phyloP scores from a whole-genome alignment of 2,888 invertebrate genomes.

The Flexamia atlantica region DNA sequence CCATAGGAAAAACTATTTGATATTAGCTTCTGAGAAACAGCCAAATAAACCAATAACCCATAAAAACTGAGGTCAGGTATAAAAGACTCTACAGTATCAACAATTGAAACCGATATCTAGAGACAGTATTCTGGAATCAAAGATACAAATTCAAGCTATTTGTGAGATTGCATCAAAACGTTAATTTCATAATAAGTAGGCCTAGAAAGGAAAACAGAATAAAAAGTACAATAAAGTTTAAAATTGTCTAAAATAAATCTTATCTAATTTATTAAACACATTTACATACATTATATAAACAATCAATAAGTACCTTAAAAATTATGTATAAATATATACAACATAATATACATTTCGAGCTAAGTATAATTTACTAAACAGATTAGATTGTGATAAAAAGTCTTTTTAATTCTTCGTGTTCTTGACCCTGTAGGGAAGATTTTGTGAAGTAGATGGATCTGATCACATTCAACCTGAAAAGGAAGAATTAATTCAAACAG shows the following conservation, averaged over 20 bases:
- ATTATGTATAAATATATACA: slow-evolving; percentile 52
- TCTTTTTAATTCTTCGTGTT: slow-evolving; percentile 24
- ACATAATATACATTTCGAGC: slow-evolving; percentile 50
- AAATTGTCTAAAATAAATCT: slow-evolving; percentile 22
- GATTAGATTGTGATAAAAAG: slow-evolving; percentile 22
- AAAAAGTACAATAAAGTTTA: background rate
- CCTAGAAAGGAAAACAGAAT: too few relatives aligned
- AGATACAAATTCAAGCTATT: too few relatives aligned
- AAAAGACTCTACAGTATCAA: too few relatives aligned
- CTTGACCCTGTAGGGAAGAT: slow-evolving; percentile 29
- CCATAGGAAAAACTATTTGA: too few relatives aligned
- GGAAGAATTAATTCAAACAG: too few relatives aligned
- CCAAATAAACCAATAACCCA: too few relatives aligned
- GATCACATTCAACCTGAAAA: slow-evolving; percentile 10
- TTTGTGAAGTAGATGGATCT: background rate
- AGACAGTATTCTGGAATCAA: too few relatives aligned
- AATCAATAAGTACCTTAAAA: slow-evolving; percentile 51
- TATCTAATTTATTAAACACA: slow-evolving; percentile 43
- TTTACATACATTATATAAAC: slow-evolving; percentile 46
- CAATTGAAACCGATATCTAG: too few relatives aligned
- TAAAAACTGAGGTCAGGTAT: too few relatives aligned
- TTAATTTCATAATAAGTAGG: too few relatives aligned
- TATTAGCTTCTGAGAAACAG: too few relatives aligned
- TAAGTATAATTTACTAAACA: slow-evolving; percentile 56
- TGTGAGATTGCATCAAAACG: too few relatives aligned